Base-by-base conservation (phyloP, 2,797 vertebrate species). In the Helostoma temminkii region DNA sequence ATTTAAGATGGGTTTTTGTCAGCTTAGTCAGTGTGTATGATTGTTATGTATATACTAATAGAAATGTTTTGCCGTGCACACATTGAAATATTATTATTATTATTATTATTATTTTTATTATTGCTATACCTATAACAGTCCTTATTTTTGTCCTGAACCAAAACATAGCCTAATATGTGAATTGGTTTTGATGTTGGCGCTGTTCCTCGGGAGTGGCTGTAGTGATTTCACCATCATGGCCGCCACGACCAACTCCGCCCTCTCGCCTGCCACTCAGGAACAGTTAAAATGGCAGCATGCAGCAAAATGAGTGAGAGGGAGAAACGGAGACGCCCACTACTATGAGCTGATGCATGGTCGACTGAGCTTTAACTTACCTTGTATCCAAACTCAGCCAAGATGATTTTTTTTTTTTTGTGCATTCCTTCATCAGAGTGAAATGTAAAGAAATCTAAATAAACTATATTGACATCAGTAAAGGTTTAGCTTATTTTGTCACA, bases 271-370 rank as follows among this genome's bases (percentile, higher is more conserved):
- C 89, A 90, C 81, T 82, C 73, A 82, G 82, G 76, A 90, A 69
- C 81, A 84, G 86, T 85, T 87, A 90, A 91, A 92, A 87, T 90
- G 85, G 83, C 26, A 91, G 88, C 54, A 83, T 50, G 89, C 83
- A 86, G 81, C 77, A 64, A 56, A 83, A 83, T 89, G 89, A 90
- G 82, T 87, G 87, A 91, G 85, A 79, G 79, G 75, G 82, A 74
- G 81, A 83, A 72, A 60, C 66, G 73, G 88, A 71, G 80, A 88
- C 87, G 81, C 89, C 83, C 82, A 86, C 90, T 66, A 50, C 82
- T 52, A 73, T 49, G 59, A 82, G 71, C 42, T 60, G 36, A 71
- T 84, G 80, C 81, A 62, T 78, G 75, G 80, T 78, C 74, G 83
- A 72, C 62, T 81, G 89, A 86, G 81, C 85, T 68, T 50, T 56